Evolutionary conservation across 37 sponge, comb jelly and placozoan genomes (phyloP).

Genomic region (Chondrosia reniformis): DNA sequence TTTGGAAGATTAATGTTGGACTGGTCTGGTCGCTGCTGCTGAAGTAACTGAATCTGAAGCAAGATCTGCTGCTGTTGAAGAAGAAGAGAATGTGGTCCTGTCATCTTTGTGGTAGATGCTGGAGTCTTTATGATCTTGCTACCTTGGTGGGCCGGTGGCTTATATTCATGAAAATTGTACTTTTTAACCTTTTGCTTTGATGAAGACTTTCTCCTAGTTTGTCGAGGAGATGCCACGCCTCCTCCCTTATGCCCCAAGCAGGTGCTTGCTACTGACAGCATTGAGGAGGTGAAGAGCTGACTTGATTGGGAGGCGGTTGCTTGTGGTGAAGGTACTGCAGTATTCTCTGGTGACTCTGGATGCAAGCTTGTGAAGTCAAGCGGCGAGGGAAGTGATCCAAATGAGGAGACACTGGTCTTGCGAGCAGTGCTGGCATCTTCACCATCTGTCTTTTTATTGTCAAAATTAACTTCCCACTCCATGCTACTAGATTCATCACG

Average conservation of each 20-base stretch:
- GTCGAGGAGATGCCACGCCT: background rate
- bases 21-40: conserved; percentile 78
- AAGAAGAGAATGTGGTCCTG: conserved; percentile 56
- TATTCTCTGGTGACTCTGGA: background rate
- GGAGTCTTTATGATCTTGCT: conserved; percentile 68
- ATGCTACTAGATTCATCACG: background rate
- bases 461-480: background rate
- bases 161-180: conserved; percentile 68
- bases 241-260: background rate
- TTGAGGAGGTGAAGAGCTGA: background rate
- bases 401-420: conserved; percentile 12
- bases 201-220: background rate
- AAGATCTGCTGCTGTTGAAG: conserved; percentile 87
- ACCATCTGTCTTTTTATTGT: background rate
- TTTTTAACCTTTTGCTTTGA: background rate
- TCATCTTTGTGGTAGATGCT: conserved; percentile 43
- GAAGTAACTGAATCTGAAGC: conserved; percentile 79
- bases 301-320: background rate
- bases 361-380: conserved; percentile 13
- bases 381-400: conserved; percentile 14
- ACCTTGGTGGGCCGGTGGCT: conserved; percentile 64
- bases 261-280: too few species aligned
- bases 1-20: conserved; percentile 26
- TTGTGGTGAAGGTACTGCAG: background rate
- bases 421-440: background rate